These are phyloP conservation scores for Tachuris rubrigastra DNA, from an alignment of 2,113 vertebrate species.

Conservation along the genomic window DNA sequence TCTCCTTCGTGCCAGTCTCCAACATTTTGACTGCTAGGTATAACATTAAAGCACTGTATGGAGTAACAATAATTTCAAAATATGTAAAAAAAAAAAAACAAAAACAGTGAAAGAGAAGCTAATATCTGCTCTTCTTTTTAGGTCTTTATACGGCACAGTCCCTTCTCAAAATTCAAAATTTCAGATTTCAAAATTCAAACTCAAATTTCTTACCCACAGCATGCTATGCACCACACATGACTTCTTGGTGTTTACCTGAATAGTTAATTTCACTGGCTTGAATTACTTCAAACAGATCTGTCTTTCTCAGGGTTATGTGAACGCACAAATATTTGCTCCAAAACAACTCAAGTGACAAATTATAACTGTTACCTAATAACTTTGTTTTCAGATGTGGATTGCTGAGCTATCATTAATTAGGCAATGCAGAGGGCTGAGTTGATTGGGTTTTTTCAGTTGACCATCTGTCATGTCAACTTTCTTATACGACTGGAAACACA, in stretches of 20 bases:
- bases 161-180: not conserved
- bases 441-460: not conserved
- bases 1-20: not conserved
- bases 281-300: not conserved
- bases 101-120: not conserved
- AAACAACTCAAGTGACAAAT: not conserved
- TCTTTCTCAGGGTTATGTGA: not conserved
- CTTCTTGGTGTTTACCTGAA: not conserved
- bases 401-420: not conserved
- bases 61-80: not conserved
- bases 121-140: not conserved
- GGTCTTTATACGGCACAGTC: not conserved
- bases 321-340: not conserved
- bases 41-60: not conserved
- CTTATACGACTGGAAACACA: not conserved
- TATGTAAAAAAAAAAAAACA: too few relatives aligned
- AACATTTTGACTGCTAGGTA: not conserved
- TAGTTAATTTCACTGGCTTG: not conserved
- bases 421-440: not conserved
- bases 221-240: rapidly evolving
- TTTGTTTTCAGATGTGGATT: not conserved
- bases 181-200: too few relatives aligned
- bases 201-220: not conserved
- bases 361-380: not conserved
- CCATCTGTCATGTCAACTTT: not conserved